These are phyloP conservation scores for Latrodectus hesperus DNA, from an alignment of 2,888 invertebrate species.

Conservation along the genomic window DNA sequence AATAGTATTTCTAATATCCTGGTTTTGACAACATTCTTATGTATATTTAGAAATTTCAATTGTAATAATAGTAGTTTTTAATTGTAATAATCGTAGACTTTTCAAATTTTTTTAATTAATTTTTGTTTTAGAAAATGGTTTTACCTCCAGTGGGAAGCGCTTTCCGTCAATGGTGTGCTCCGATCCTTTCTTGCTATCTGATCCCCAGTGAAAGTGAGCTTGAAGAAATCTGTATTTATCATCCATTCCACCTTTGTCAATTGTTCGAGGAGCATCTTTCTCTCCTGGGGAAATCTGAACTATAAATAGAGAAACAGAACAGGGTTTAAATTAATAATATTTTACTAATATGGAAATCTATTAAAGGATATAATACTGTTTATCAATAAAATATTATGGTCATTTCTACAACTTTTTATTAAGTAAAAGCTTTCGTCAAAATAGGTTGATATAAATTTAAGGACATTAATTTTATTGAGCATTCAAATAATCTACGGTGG, in stretches of 20 bases:
- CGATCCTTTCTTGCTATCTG: slow-evolving; percentile 83
- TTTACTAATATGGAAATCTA: no score
- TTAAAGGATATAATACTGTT: no score
- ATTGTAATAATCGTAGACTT: background rate
- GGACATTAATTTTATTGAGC: no score
- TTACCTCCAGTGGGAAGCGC: slow-evolving; percentile 78
- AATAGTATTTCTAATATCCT: no score
- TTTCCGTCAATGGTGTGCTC: slow-evolving; percentile 85
- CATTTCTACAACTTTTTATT: no score
- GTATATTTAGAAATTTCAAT: background rate
- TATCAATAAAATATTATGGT: no score
- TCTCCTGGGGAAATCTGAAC: slow-evolving; percentile 37
- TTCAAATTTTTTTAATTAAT: background rate
- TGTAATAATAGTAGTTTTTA: background rate
- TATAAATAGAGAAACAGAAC: background rate
- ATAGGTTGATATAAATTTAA: no score
- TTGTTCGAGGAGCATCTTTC: slow-evolving; percentile 40
- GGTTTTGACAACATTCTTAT: background rate
- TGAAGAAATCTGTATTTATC: slow-evolving; percentile 79
- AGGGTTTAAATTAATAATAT: no score
- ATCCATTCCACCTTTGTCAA: slow-evolving; percentile 66
- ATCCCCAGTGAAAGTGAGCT: slow-evolving; percentile 89
- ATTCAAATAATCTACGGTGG: no score
- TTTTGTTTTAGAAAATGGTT: background rate
- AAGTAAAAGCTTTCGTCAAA: no score